A percentile compares a stretch with the other conserved stretches of the same genome.
These are phyloP conservation scores for Neuroscelio doddi DNA, from an alignment of 2,888 invertebrate genomes.

Conservation along the genomic window DNA sequence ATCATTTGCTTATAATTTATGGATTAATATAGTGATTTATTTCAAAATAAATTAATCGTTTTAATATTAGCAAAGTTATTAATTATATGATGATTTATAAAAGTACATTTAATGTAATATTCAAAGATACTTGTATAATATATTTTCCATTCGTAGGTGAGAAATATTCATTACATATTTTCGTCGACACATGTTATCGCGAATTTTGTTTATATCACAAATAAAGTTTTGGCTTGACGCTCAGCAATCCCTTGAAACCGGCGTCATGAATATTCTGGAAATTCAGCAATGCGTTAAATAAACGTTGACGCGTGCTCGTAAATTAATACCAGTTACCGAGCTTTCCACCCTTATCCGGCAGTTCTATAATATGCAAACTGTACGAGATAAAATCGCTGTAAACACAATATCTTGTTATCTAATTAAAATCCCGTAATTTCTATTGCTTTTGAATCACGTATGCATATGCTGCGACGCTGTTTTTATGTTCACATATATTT, in stretches of 20 bases:
- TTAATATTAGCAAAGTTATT: too few relatives aligned
- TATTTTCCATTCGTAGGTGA: neutral
- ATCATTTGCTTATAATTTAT: too few relatives aligned
- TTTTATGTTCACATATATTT: neutral
- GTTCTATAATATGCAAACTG: slow-evolving; percentile 49
- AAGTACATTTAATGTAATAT: too few relatives aligned
- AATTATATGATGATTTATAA: too few relatives aligned
- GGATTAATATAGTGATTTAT: too few relatives aligned
- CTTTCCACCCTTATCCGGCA: slow-evolving; percentile 40
- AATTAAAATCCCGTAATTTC: slow-evolving; percentile 47
- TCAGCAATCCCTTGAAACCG: slow-evolving; percentile 40
- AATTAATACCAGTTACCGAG: slow-evolving; percentile 51
- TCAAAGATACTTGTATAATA: too few relatives aligned
- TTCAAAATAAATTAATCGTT: too few relatives aligned
- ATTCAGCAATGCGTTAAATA: slow-evolving; percentile 51
- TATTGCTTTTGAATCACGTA: slow-evolving; percentile 18
- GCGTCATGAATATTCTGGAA: slow-evolving; percentile 55
- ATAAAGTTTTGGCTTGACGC: slow-evolving; percentile 43
- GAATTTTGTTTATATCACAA: slow-evolving; percentile 40
- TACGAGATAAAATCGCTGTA: slow-evolving; percentile 43
- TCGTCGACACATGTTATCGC: slow-evolving; percentile 21
- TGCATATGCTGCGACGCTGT: neutral
- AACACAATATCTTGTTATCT: slow-evolving; percentile 46
- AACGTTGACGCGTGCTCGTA: slow-evolving; percentile 54
- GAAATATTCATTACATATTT: slow-evolving; percentile 18